Conservation (phyloP, 2,797 vertebrate genomes). For the Melanotaenia pygmaea region DNA sequence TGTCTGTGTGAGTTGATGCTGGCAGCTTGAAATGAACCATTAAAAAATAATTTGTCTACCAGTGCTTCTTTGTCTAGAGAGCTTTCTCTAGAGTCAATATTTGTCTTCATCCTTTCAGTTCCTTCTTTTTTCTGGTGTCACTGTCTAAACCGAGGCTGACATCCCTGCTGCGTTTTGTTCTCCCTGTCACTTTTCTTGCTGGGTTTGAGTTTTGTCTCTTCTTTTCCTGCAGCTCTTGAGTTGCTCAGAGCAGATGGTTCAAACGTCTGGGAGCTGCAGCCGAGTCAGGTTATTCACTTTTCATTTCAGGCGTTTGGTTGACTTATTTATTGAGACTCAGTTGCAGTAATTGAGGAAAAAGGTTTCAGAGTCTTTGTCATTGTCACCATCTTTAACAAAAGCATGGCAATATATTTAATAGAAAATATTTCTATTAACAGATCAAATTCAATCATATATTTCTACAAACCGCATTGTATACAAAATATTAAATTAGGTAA, state of each 20-base stretch:
- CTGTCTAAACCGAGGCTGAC: slow-evolving; percentile 38
- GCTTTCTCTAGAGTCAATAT: slow-evolving; percentile 11
- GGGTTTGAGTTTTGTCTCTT: slow-evolving; percentile 58
- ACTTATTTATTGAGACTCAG: slow-evolving; percentile 51
- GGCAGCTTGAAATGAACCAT: slow-evolving; percentile 25
- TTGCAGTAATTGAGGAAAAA: slow-evolving; percentile 35
- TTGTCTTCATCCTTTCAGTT: slow-evolving; percentile 31
- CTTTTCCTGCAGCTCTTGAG: slow-evolving; percentile 53
- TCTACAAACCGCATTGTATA: not conserved
- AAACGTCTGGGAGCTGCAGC: slow-evolving; percentile 66
- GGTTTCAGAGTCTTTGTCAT: slow-evolving; percentile 18
- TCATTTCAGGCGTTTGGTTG: slow-evolving; percentile 64
- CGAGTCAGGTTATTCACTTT: slow-evolving; percentile 66
- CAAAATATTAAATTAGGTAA: not conserved
- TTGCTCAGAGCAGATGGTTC: slow-evolving; percentile 68
- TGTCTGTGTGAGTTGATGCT: not conserved
- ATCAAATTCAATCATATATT: not conserved
- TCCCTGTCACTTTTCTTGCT: slow-evolving; percentile 48
- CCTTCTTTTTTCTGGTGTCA: slow-evolving; percentile 21
- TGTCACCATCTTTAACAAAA: slow-evolving; percentile 11
- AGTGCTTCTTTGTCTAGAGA: slow-evolving; percentile 18
- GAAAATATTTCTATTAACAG: not conserved
- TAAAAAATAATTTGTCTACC: slow-evolving; percentile 63
- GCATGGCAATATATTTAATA: not conserved
- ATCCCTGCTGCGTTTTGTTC: slow-evolving; percentile 58